phyloP scores from a whole-genome alignment of 1,140 invertebrate genomes.

The Nephila pilipes region DNA sequence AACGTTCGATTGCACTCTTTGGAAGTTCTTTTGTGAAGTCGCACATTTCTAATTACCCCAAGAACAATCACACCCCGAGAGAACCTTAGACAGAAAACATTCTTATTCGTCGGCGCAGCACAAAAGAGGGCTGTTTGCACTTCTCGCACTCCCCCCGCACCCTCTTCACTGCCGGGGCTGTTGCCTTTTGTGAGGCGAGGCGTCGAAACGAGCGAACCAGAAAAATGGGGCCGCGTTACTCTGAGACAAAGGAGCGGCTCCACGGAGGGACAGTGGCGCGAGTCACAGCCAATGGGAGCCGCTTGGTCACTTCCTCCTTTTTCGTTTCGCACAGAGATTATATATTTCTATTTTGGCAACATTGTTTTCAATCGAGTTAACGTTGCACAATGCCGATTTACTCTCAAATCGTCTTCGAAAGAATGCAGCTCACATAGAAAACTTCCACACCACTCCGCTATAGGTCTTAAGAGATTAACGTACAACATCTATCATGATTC shows the following conservation, averaged over 20 bases:
- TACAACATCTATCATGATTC: too few species aligned
- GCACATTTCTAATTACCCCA: slow-evolving; percentile 58
- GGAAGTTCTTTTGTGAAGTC: slow-evolving; percentile 58
- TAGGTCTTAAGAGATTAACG: too few species aligned
- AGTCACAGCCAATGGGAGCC: background rate
- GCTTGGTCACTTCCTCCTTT: background rate
- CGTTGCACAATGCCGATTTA: background rate
- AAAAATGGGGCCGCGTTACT: slow-evolving; percentile 2
- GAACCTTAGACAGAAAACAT: background rate
- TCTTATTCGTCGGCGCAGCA: slow-evolving; percentile 49
- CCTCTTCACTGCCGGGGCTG: background rate
- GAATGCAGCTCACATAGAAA: too few species aligned
- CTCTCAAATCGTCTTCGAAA: too few species aligned
- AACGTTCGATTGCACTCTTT: slow-evolving; percentile 43
- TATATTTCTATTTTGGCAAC: too few species aligned
- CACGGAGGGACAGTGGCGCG: background rate
- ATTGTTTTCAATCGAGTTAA: too few species aligned
- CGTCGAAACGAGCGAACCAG: background rate
- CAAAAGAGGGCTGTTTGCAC: slow-evolving; percentile 46
- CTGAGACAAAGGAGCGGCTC: background rate
- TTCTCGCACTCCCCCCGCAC: too few species aligned
- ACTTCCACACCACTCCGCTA: too few species aligned
- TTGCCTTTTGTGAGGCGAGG: slow-evolving; percentile 48
- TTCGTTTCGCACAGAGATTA: background rate
- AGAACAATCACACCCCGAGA: slow-evolving; percentile 46